Evolutionary conservation across 2,888 invertebrate genomes (phyloP).

Genomic region (Lordiphosa andalusiaca): DNA sequence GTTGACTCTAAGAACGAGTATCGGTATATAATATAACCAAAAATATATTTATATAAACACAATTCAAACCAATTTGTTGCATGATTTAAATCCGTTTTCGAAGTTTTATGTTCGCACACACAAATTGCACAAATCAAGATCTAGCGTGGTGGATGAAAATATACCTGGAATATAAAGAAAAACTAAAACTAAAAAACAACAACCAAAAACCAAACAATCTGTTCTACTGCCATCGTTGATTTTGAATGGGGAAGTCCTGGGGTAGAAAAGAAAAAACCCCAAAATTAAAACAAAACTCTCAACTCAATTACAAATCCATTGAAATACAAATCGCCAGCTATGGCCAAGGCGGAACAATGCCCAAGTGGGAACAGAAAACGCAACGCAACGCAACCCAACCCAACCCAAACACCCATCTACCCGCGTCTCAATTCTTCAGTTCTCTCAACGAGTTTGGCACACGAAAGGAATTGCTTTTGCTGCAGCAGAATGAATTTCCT

Average conservation of each 20-base stretch:
- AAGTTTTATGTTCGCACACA: no score
- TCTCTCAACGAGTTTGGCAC: conserved; percentile 34
- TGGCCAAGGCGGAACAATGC: conserved; percentile 22
- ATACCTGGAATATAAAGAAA: no score
- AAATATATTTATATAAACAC: no score
- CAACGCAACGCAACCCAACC: no score
- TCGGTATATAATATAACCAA: no score
- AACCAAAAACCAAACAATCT: no score
- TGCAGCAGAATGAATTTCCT: conserved; percentile 50
- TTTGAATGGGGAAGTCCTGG: conserved; percentile 15
- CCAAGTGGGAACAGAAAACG: conserved; percentile 20
- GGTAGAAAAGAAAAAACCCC: conserved; percentile 7
- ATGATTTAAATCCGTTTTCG: no score
- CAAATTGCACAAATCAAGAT: no score
- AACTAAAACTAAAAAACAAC: no score
- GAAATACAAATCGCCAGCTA: conserved; percentile 48
- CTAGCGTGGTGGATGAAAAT: no score
- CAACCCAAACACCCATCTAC: neutral
- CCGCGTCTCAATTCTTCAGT: conserved; percentile 1
- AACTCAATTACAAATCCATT: conserved; percentile 58
- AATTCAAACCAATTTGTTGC: no score
- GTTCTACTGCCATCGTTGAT: neutral
- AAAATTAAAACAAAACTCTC: conserved; percentile 53
- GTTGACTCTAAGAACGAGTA: no score
- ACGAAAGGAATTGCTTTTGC: conserved; percentile 29